phyloP scores from a whole-genome alignment of 2,888 invertebrate genomes.

The Malacosoma neustria region DNA sequence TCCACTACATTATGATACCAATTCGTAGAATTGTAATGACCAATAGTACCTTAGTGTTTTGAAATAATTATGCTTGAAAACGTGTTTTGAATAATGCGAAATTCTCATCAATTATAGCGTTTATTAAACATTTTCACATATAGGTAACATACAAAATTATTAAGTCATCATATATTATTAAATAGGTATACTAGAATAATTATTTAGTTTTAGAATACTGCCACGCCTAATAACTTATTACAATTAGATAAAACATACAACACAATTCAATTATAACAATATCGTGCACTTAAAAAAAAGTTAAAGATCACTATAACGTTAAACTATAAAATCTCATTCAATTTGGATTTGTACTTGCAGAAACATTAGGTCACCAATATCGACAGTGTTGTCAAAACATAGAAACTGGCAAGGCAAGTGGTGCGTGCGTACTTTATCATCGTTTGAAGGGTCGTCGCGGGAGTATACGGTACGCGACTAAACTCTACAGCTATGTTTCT shows the following conservation, averaged over 20 bases:
- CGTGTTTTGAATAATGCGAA: constrained; percentile 66
- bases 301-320: constrained; percentile 68
- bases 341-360: constrained; percentile 73
- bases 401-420: constrained; percentile 71
- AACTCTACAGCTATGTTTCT: constrained; percentile 47
- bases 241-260: constrained; percentile 70
- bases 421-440: constrained; percentile 62
- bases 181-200: constrained; percentile 47
- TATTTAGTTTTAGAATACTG: constrained; percentile 64
- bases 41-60: not conserved
- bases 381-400: constrained; percentile 68
- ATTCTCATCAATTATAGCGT: constrained; percentile 62
- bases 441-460: constrained; percentile 29
- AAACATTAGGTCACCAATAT: constrained; percentile 57
- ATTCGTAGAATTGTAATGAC: not conserved
- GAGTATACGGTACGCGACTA: constrained; percentile 17
- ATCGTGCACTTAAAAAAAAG: constrained; percentile 70
- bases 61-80: constrained; percentile 11
- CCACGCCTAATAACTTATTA: constrained; percentile 68
- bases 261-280: constrained; percentile 69
- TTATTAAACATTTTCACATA: constrained; percentile 71
- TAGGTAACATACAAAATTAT: constrained; percentile 67
- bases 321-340: constrained; percentile 71
- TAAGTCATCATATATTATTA: constrained; percentile 59
- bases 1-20: not conserved